Percentiles rank a stretch among this genome's conserved stretches.
These are phyloP conservation scores for Drosophila simulans DNA, from an alignment of 1,140 invertebrate species.

Conservation along the genomic window DNA sequence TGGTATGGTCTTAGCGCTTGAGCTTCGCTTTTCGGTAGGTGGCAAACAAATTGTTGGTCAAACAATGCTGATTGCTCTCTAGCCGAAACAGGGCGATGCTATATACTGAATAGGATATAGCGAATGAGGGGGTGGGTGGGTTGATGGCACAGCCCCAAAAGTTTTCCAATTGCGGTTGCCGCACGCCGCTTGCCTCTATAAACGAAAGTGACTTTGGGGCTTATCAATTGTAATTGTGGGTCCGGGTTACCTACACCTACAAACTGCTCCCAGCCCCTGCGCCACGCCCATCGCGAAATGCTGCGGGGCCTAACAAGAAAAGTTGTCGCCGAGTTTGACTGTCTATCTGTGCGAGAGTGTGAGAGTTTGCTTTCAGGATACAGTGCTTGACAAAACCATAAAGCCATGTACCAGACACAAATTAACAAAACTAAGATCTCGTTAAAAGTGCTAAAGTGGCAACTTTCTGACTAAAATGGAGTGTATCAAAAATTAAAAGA, in stretches of 20 bases:
- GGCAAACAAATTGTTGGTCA: slow-evolving; percentile 47
- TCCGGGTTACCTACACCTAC: slow-evolving; percentile 33
- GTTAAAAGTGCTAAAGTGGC: too few relatives aligned
- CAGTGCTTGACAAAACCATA: slow-evolving; percentile 16
- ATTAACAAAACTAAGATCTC: background rate
- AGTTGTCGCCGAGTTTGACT: slow-evolving; percentile 47
- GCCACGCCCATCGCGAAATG: slow-evolving; percentile 55
- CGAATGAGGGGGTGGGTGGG: background rate
- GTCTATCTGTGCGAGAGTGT: slow-evolving; percentile 26
- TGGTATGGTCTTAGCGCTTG: slow-evolving; percentile 18
- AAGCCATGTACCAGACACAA: background rate
- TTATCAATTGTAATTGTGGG: slow-evolving; percentile 78
- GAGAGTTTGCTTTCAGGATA: slow-evolving; percentile 9
- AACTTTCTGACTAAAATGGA: background rate
- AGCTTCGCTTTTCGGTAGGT: slow-evolving; percentile 7
- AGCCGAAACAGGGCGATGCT: slow-evolving; percentile 4
- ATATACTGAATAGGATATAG: slow-evolving; percentile 7
- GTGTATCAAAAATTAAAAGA: too few relatives aligned
- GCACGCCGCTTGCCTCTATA: slow-evolving; percentile 40
- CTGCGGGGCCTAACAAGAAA: slow-evolving; percentile 73
- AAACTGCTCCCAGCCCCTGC: background rate
- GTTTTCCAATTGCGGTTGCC: slow-evolving; percentile 64
- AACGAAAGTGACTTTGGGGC: slow-evolving; percentile 78
- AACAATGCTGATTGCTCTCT: slow-evolving; percentile 51
- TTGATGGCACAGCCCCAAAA: slow-evolving; percentile 43